Conservation (phyloP, 1,140 invertebrate species). For the Musca vetustissima region DNA sequence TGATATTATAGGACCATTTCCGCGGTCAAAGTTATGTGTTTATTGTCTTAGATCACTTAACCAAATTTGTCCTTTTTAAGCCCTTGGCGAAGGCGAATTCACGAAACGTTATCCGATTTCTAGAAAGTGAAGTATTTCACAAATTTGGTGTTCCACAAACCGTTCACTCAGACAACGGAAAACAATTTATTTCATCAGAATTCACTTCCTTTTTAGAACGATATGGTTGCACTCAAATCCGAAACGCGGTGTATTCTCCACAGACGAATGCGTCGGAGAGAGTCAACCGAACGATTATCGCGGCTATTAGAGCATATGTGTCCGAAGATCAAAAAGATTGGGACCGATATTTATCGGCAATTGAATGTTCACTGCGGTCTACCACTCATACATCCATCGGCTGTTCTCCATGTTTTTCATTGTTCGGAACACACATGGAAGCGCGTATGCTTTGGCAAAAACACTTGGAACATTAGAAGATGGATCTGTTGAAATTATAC, state of each 20-base stretch:
- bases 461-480: no score
- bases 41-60: background rate
- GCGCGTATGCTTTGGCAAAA: background rate
- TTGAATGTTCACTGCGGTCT: background rate
- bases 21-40: background rate
- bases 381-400: background rate
- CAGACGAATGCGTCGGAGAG: no score
- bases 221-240: no score
- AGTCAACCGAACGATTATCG: no score
- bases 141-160: no score
- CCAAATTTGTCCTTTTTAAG: background rate
- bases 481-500: background rate
- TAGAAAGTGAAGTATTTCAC: constrained; percentile 23
- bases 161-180: background rate
- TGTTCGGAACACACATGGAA: background rate
- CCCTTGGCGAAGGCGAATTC: background rate
- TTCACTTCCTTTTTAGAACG: background rate
- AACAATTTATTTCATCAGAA: constrained; percentile 21
- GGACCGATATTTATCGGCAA: background rate
- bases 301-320: background rate
- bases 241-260: no score
- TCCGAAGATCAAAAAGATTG: no score
- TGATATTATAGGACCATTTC: constrained; percentile 10
- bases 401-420: background rate
- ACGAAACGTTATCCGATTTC: constrained; percentile 8